Base-by-base conservation (phyloP, 2,797 vertebrate genomes). In the Siniperca obscura region DNA sequence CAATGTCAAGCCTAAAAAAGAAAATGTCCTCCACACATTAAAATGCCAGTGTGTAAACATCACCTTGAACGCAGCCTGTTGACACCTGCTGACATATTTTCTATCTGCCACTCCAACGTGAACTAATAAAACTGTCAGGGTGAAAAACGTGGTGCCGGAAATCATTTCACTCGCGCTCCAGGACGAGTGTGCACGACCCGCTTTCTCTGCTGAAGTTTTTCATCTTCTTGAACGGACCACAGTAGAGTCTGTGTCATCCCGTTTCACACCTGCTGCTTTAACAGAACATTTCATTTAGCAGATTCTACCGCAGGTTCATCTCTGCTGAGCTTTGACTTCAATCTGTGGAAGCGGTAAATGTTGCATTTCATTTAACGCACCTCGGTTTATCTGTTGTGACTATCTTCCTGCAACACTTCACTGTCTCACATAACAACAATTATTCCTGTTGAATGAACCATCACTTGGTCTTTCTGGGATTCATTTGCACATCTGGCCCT, bases 111-210 rank as follows among this genome's bases (percentile, higher is more conserved):
- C 62, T 71, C 81, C 40, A 40, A 36, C 52, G 11, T 25, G 30
- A 82, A 67, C 85, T 52, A 69, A 90, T 89, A 71, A 90, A 87
- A 70, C 52, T 86, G 87, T 88, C 88, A 66, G 71, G 27, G 60
- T 64, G 78, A 74, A 1, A 55, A 56, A 61, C 34, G 0, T 21
- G 19, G 19, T 3, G 12, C 55, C 3, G 44, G 70, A 78, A 76
- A 61, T 71, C 1, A 40, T 30, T 61, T 60, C 38, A 16, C 40
- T 19, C 0, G 19, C 1, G 6, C 57, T 69, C 8, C 34, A 3
- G 22, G 65, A 46, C 4, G 8, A 0, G 7, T 4, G 38, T 16
- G 65, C 14, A 1, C 14, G 62, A 66, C 46, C 40, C 2, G 44
- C 4, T 66, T 59, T 30, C 78, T 66, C 68, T 25, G 36, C 70